A percentile compares a stretch with the other conserved stretches of the same genome.
Conservation (phyloP, 2,797 vertebrate species). For the Danio kyathit region DNA sequence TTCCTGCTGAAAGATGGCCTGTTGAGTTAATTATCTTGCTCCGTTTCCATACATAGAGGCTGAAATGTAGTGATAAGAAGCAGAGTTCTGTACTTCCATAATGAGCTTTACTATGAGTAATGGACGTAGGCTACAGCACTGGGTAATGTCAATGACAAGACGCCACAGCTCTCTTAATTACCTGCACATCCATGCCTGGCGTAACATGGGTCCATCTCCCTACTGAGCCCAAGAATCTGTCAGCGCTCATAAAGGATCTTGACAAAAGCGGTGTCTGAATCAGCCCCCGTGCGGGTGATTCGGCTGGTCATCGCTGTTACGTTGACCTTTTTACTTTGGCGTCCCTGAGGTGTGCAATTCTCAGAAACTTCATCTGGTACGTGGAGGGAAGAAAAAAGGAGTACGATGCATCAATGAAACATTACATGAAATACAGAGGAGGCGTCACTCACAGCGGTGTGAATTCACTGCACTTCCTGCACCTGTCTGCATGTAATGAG, state of each 20-base stretch:
- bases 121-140: conserved; percentile 61
- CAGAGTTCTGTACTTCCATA: conserved; percentile 76
- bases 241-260: conserved; percentile 15
- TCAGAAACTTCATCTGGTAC: conserved; percentile 12
- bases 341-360: background rate
- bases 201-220: conserved; percentile 47
- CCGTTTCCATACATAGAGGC: conserved; percentile 75
- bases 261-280: background rate
- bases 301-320: conserved; percentile 7
- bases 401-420: background rate
- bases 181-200: conserved; percentile 58
- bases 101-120: conserved; percentile 82
- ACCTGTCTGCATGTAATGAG: conserved; percentile 59
- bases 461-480: conserved; percentile 35
- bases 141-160: conserved; percentile 62
- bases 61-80: conserved; percentile 70
- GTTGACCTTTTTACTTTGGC: conserved; percentile 5
- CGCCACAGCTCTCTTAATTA: conserved; percentile 63
- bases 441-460: conserved; percentile 19
- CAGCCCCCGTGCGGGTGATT: background rate
- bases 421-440: background rate
- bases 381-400: background rate
- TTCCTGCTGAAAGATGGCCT: conserved; percentile 77
- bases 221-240: conserved; percentile 26
- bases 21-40: conserved; percentile 81